Evolutionary conservation across 2,888 invertebrate species (phyloP).

Genomic region (Trissolcus japonicus): DNA sequence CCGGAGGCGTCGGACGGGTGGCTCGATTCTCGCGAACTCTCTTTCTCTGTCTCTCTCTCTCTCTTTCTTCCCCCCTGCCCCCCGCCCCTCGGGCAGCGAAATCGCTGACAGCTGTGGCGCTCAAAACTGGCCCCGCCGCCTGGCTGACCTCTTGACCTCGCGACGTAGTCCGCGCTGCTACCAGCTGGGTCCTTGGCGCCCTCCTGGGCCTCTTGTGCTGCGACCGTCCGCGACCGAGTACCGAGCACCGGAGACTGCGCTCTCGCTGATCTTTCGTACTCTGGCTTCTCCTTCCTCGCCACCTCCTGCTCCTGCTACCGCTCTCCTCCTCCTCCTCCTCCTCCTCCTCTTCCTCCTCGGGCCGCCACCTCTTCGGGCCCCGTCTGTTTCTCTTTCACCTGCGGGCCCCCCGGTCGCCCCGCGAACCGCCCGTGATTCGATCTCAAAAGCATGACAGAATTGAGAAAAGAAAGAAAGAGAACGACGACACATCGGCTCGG

Average conservation of each 20-base stretch:
- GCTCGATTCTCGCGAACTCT: conserved; percentile 37
- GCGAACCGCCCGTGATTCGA: conserved; percentile 65
- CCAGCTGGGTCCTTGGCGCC: conserved; percentile 9
- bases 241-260: conserved; percentile 70
- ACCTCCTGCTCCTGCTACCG: conserved; percentile 49
- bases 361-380: conserved; percentile 54
- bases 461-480: conserved; percentile 46
- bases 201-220: conserved; percentile 1
- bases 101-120: conserved; percentile 7
- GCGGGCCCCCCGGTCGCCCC: conserved; percentile 59
- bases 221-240: conserved; percentile 65
- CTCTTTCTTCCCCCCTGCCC: conserved; percentile 11
- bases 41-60: not conserved
- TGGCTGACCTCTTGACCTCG: conserved; percentile 19
- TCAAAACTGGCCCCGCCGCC: conserved; percentile 1
- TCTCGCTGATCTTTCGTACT: conserved; percentile 70
- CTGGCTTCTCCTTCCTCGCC: conserved; percentile 61
- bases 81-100: not conserved
- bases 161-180: conserved; percentile 3
- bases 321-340: conserved; percentile 48
- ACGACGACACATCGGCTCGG: conserved; percentile 61
- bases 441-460: conserved; percentile 52
- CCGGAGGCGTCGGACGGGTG: conserved; percentile 56
- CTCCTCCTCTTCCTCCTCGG: conserved; percentile 50
- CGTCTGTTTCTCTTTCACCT: conserved; percentile 60